Conservation (phyloP, 2,113 vertebrate species). For the Megatriorchis doriae region DNA sequence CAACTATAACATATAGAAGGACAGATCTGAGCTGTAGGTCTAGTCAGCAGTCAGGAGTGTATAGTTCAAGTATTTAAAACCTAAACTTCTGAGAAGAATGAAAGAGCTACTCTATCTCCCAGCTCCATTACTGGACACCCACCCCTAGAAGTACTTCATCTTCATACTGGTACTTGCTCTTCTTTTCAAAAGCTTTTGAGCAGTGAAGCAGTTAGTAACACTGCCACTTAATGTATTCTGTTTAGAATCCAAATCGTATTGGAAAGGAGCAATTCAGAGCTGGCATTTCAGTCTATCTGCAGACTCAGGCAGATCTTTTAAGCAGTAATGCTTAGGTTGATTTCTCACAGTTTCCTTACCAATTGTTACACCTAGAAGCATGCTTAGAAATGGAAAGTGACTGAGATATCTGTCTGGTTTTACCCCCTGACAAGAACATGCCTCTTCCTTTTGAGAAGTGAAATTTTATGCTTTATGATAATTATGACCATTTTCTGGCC, state of each 20-base stretch:
- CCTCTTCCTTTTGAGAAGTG: background rate
- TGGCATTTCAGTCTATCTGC: background rate
- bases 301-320: background rate
- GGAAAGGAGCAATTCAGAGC: background rate
- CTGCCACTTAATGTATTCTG: background rate
- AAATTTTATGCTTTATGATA: conserved; percentile 3
- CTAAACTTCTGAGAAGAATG: background rate
- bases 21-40: background rate
- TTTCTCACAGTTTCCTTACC: background rate
- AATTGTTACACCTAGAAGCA: background rate
- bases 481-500: background rate
- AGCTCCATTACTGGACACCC: background rate
- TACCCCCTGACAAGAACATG: background rate
- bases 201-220: background rate
- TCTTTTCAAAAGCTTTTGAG: background rate
- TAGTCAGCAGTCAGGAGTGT: background rate
- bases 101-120: background rate
- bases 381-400: background rate
- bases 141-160: background rate
- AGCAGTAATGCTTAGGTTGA: background rate
- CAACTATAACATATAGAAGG: background rate
- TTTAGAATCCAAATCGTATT: background rate
- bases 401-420: background rate
- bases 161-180: background rate
- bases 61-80: background rate